Percentiles rank a stretch among this genome's conserved stretches.
Evolutionary conservation across 1,140 invertebrate species (phyloP).

Genomic region (Akabosia matsudoensis): DNA sequence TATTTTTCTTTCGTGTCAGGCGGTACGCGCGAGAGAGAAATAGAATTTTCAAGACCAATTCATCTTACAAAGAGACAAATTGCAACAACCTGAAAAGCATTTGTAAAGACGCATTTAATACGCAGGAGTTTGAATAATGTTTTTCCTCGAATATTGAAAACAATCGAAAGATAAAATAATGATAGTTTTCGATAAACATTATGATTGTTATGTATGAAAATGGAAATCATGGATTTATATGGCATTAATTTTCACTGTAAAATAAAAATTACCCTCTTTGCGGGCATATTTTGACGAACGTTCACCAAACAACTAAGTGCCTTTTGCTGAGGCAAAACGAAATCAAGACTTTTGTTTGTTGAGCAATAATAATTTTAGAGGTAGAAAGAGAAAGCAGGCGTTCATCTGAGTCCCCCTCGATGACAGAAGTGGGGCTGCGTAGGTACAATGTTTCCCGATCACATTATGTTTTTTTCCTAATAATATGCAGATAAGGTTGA

Average conservation of each 20-base stretch:
- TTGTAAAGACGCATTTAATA: not conserved
- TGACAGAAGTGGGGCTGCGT: not conserved
- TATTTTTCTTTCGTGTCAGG: not conserved
- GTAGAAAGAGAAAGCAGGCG: too few relatives aligned
- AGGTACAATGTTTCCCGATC: not conserved
- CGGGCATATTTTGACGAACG: too few relatives aligned
- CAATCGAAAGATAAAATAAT: not conserved
- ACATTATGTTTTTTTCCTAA: slow-evolving; percentile 15
- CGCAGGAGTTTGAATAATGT: not conserved
- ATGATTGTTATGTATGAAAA: not conserved
- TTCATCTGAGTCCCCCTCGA: too few relatives aligned
- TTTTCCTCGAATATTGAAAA: not conserved
- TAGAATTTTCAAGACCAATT: not conserved
- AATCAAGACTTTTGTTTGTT: not conserved
- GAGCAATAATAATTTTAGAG: not conserved
- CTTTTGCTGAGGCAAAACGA: too few relatives aligned
- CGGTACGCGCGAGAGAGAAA: not conserved
- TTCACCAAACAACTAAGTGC: too few relatives aligned
- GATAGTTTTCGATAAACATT: not conserved
- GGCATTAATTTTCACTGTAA: not conserved
- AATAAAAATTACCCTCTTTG: not conserved
- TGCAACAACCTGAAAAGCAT: slow-evolving; percentile 7
- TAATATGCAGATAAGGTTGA: slow-evolving; percentile 18
- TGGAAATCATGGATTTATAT: not conserved
- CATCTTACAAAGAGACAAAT: slow-evolving; percentile 6